Evolutionary conservation across 2,797 vertebrate genomes (phyloP).

Genomic region (Hipposideros larvatus): DNA sequence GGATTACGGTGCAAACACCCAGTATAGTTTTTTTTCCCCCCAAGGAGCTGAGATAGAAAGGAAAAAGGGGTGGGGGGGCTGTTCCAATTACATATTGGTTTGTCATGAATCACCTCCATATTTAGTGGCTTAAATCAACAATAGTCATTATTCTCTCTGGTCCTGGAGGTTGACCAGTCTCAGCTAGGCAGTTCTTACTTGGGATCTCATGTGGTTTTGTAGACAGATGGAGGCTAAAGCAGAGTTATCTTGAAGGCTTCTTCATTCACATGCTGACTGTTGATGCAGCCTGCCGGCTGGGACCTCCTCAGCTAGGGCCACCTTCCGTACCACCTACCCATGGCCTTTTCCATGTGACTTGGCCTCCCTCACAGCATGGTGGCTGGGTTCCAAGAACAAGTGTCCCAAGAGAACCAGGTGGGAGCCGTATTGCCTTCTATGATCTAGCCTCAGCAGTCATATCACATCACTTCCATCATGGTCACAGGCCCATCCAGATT

Average conservation of each 20-base stretch:
- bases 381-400: not conserved
- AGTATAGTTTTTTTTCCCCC: not conserved
- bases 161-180: not conserved
- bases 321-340: not conserved
- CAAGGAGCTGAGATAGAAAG: not conserved
- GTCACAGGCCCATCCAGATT: not conserved
- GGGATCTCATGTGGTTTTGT: not conserved
- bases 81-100: not conserved
- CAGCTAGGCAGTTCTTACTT: not conserved
- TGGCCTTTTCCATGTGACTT: not conserved
- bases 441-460: not conserved
- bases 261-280: not conserved
- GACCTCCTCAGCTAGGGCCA: not conserved
- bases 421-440: not conserved
- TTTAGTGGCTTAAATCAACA: slow-evolving; percentile 22
- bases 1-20: not conserved
- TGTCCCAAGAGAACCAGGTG: not conserved
- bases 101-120: not conserved
- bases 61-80: not conserved
- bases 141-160: not conserved
- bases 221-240: not conserved
- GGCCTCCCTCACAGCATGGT: not conserved
- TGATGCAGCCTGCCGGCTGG: not conserved
- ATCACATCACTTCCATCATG: not conserved
- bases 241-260: not conserved